phyloP scores from a whole-genome alignment of 2,113 vertebrate species.

The Periophthalmodon schlosseri region DNA sequence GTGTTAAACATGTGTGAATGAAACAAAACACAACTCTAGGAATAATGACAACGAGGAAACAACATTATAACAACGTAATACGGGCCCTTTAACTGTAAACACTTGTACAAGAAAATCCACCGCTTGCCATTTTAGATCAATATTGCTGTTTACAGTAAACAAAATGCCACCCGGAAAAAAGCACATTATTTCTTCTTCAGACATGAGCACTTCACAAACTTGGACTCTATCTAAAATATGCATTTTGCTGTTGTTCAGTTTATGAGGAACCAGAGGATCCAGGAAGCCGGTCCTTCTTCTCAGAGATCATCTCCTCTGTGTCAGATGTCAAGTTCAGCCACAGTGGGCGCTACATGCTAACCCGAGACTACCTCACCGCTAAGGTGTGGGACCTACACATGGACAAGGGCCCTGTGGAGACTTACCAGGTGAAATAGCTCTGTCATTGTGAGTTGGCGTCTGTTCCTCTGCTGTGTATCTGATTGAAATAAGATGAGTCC shows the following conservation, averaged over 20 bases:
- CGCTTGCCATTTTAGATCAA: no score
- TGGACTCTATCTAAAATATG: background rate
- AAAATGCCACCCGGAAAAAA: no score
- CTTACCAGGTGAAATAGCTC: constrained; percentile 71
- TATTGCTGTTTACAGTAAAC: no score
- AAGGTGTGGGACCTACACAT: constrained; percentile 82
- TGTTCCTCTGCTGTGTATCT: background rate
- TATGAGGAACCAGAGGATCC: constrained; percentile 81
- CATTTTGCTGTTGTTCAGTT: constrained; percentile 47
- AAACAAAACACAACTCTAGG: no score
- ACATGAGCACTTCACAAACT: background rate
- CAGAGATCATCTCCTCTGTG: constrained; percentile 80
- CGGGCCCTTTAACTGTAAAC: no score
- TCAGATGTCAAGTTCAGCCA: constrained; percentile 83
- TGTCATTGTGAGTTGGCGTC: background rate
- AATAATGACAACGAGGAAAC: no score
- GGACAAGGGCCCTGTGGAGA: constrained; percentile 80
- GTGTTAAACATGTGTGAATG: no score
- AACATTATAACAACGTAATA: no score
- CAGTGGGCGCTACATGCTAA: constrained; percentile 79
- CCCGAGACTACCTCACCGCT: constrained; percentile 80
- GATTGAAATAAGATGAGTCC: background rate
- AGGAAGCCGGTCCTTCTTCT: constrained; percentile 79
- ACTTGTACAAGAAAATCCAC: no score
- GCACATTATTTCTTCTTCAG: no score